Conservation (phyloP, 2,113 vertebrate genomes). For the Cisticola juncidis region DNA sequence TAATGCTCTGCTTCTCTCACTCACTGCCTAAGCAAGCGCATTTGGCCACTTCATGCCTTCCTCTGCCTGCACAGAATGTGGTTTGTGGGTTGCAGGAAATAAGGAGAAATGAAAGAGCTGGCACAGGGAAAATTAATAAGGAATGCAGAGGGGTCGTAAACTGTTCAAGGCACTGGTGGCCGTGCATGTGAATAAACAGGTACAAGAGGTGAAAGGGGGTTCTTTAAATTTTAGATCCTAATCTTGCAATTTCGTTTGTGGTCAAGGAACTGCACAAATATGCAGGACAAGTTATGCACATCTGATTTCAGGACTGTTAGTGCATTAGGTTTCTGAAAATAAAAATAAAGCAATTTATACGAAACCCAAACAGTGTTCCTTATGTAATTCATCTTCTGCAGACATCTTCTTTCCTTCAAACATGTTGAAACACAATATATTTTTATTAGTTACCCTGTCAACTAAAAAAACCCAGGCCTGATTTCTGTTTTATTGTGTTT, state of each 20-base stretch:
- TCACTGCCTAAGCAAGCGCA: not conserved
- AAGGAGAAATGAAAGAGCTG: not conserved
- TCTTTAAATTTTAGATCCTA: not conserved
- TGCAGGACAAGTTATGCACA: not conserved
- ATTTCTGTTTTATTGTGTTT: not conserved
- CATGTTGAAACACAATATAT: slow-evolving; percentile 6
- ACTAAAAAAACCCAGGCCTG: not conserved
- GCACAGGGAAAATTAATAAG: not conserved
- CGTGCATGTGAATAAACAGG: not conserved
- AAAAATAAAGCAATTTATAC: slow-evolving; percentile 8
- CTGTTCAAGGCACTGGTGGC: not conserved
- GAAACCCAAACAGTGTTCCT: not conserved
- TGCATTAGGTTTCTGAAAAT: slow-evolving; percentile 21
- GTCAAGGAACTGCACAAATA: not conserved
- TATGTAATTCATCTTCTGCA: slow-evolving; percentile 8
- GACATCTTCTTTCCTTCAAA: slow-evolving; percentile 17
- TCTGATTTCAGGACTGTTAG: not conserved
- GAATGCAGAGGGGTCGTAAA: not conserved
- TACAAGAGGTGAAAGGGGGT: not conserved
- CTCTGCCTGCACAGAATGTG: not conserved
- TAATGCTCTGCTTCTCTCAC: not conserved
- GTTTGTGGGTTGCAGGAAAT: not conserved
- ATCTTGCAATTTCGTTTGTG: slow-evolving; percentile 3
- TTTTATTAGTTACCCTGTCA: slow-evolving; percentile 26
- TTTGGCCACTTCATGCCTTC: not conserved